phyloP scores from a whole-genome alignment of 2,113 vertebrate species.

The Podocnemis expansa region DNA sequence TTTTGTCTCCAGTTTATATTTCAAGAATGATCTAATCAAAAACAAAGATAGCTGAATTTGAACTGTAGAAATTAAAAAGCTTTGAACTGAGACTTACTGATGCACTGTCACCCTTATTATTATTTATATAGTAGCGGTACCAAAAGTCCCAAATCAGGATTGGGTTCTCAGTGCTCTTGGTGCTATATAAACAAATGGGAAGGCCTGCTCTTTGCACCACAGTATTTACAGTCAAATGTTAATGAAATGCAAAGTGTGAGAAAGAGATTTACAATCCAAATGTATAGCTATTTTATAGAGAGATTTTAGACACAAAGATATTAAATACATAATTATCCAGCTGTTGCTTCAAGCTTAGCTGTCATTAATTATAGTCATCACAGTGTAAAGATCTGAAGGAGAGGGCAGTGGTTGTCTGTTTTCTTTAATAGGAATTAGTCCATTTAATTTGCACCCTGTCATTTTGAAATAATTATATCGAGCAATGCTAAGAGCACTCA shows the following conservation, averaged over 20 bases:
- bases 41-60: neutral
- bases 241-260: neutral
- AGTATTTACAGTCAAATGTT: neutral
- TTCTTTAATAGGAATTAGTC: slow-evolving; percentile 13
- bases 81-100: neutral
- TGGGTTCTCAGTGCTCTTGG: neutral
- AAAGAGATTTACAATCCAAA: neutral
- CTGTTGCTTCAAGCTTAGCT: slow-evolving; percentile 30
- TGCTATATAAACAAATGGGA: neutral
- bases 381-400: slow-evolving; percentile 20
- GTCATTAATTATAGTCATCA: neutral
- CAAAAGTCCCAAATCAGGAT: neutral
- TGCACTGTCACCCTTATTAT: neutral
- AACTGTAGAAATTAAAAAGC: neutral
- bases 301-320: neutral
- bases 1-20: neutral
- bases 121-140: neutral
- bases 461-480: slow-evolving; percentile 32
- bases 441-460: neutral
- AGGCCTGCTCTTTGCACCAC: neutral
- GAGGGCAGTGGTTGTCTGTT: slow-evolving; percentile 23
- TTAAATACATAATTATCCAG: slow-evolving; percentile 22
- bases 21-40: neutral
- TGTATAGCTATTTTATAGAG: neutral
- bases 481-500: neutral